Conservation (phyloP, 37 sponge, comb jelly and placozoan species). For the Amphimedon queenslandica region DNA sequence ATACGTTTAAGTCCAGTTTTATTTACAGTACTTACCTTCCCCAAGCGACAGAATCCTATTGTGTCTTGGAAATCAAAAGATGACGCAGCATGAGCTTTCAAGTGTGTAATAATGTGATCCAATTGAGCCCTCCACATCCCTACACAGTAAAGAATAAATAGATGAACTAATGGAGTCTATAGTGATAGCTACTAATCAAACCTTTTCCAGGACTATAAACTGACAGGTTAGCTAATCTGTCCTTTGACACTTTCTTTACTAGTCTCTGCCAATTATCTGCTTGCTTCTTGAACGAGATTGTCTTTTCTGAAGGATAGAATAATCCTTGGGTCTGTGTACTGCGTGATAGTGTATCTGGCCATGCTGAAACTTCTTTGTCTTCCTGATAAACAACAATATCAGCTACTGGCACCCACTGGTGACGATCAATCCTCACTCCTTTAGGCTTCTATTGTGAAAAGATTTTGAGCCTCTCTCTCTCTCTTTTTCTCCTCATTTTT, state of each 20-base stretch:
- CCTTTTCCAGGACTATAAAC: slow-evolving; percentile 74
- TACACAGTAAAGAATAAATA: slow-evolving; percentile 1
- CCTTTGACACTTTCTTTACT: slow-evolving; percentile 10
- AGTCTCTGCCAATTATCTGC: slow-evolving; percentile 14
- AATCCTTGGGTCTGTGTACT: slow-evolving; percentile 70
- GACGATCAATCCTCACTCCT: slow-evolving; percentile 19
- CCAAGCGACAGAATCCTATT: slow-evolving; percentile 59
- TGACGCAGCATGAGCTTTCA: slow-evolving; percentile 45
- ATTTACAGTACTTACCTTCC: slow-evolving; percentile 46
- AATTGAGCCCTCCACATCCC: slow-evolving; percentile 83
- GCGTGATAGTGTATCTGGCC: slow-evolving; percentile 22
- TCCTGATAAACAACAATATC: slow-evolving; percentile 10
- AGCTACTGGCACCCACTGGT: slow-evolving; percentile 47
- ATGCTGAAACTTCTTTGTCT: neutral
- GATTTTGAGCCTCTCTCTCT: neutral
- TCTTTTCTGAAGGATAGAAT: slow-evolving; percentile 69
- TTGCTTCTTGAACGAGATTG: slow-evolving; percentile 24
- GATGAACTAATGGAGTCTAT: neutral
- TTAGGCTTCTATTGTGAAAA: slow-evolving; percentile 32
- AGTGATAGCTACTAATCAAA: slow-evolving; percentile 5
- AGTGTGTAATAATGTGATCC: slow-evolving; percentile 67
- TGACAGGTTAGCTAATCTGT: slow-evolving; percentile 22
- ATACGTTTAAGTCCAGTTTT: too few species aligned
- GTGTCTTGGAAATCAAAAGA: slow-evolving; percentile 44
- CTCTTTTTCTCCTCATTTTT: neutral